Conservation (phyloP, 2,888 invertebrate species). For the Psococerastis gibbosa region DNA sequence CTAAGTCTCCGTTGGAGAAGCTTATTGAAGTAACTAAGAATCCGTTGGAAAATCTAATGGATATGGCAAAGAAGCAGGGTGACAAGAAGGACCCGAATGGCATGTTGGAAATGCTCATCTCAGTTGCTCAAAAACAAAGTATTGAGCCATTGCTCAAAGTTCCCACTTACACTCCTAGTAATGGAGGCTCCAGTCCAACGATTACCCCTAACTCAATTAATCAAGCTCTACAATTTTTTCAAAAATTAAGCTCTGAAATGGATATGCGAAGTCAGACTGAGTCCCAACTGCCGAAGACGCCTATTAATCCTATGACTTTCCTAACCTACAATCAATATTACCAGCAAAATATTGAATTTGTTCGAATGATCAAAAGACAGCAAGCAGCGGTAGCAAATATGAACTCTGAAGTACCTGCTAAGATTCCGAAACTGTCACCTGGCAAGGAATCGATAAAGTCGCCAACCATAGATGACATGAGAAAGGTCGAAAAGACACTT, state of each 20-base stretch:
- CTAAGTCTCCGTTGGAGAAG: no score
- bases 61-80: background rate
- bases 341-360: background rate
- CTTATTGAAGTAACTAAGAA: background rate
- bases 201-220: background rate
- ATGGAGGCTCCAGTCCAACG: background rate
- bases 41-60: slow-evolving; percentile 1
- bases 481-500: background rate
- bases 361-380: background rate
- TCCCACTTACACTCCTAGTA: background rate
- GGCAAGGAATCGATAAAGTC: background rate
- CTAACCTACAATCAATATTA: background rate
- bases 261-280: background rate
- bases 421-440: background rate
- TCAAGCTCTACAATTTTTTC: slow-evolving; percentile 1
- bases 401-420: background rate
- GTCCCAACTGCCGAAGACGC: background rate
- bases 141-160: slow-evolving; percentile 2
- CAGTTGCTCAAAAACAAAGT: slow-evolving; percentile 1
- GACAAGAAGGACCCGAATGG: background rate
- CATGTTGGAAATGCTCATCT: slow-evolving; percentile 3
- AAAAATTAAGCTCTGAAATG: background rate
- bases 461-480: background rate
- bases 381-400: no score
- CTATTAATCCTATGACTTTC: background rate